Conservation (phyloP, 2,113 vertebrate genomes). For the Archilochus colubris region DNA sequence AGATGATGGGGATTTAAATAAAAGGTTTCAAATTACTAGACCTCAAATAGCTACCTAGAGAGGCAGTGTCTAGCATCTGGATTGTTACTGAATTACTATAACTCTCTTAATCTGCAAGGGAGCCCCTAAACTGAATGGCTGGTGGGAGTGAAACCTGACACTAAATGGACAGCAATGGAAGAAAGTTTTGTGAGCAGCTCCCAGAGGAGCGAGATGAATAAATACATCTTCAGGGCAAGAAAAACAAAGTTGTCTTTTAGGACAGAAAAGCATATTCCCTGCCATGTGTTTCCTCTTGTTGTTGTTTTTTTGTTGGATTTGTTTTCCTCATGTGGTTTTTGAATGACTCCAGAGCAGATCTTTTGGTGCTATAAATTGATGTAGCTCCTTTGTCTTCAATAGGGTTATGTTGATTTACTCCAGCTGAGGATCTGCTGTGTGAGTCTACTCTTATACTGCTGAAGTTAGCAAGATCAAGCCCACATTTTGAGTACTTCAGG, state of each 20-base stretch:
- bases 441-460: not conserved
- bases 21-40: conserved; percentile 52
- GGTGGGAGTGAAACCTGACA: conserved; percentile 34
- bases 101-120: conserved; percentile 25
- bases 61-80: conserved; percentile 30
- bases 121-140: conserved; percentile 11
- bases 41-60: conserved; percentile 50
- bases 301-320: conserved; percentile 14
- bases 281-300: not conserved
- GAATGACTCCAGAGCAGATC: not conserved
- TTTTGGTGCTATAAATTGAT: not conserved
- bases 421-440: conserved; percentile 30
- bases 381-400: not conserved
- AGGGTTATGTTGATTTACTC: conserved; percentile 33
- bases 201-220: not conserved
- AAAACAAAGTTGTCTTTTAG: not conserved
- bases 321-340: conserved; percentile 1
- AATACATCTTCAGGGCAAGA: conserved; percentile 2
- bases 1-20: conserved; percentile 49
- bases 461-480: conserved; percentile 21
- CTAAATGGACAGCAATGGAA: not conserved
- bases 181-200: conserved; percentile 14
- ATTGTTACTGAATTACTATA: not conserved
- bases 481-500: conserved; percentile 17
- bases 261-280: not conserved